Conservation (phyloP, 2,113 vertebrate genomes). For the Columba janthina region DNA sequence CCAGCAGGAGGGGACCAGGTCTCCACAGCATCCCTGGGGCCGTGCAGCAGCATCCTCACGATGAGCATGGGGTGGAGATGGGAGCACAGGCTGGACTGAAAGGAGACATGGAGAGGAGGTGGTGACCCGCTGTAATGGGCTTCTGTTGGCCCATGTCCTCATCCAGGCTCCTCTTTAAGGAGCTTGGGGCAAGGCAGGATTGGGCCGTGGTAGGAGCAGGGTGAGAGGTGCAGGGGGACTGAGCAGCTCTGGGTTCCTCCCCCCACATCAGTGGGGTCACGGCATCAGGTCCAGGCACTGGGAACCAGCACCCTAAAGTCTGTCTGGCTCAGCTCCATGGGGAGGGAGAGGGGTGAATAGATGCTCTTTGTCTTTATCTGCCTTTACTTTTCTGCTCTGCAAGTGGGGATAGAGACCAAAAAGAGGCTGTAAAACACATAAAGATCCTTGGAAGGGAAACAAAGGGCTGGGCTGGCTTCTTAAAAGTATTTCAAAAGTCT, state of each 20-base stretch:
- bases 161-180: neutral
- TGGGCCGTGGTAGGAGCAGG: neutral
- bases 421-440: neutral
- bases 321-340: neutral
- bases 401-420: neutral
- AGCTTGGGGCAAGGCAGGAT: neutral
- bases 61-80: neutral
- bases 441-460: neutral
- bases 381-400: neutral
- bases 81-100: neutral
- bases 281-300: accelerated
- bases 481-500: neutral
- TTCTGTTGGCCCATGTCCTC: neutral
- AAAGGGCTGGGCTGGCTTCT: neutral
- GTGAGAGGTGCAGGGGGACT: neutral
- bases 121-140: too few species aligned
- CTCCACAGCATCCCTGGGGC: neutral
- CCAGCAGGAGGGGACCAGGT: neutral
- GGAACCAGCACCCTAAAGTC: neutral
- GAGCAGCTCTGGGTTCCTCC: neutral
- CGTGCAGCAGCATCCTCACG: accelerated
- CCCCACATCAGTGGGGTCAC: neutral
- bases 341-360: neutral
- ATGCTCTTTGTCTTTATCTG: neutral
- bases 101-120: neutral